Conservation (phyloP, 2,888 invertebrate species). For the Acanthosepion esculentum region DNA sequence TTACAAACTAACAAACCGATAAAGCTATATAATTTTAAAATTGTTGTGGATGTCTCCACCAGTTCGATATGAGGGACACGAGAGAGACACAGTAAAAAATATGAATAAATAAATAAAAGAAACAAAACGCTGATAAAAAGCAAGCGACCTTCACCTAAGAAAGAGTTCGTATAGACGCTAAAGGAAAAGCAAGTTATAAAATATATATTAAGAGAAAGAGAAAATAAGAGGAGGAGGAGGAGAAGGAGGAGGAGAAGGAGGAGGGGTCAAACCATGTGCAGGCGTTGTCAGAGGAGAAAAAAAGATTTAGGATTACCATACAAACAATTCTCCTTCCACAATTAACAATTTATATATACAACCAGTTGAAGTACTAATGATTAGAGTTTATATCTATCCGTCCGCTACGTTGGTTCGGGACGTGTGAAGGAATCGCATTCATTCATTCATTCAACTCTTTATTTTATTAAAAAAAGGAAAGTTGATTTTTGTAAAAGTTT, state of each 20-base stretch:
- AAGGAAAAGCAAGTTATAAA: neutral
- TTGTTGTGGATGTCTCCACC: too few species aligned
- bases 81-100: neutral
- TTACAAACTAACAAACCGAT: too few species aligned
- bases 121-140: neutral
- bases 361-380: neutral
- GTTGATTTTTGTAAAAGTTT: too few species aligned
- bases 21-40: too few species aligned
- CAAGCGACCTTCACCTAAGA: neutral
- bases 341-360: neutral
- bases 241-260: conserved; percentile 42
- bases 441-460: neutral
- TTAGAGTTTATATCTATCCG: neutral
- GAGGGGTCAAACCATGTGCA: neutral
- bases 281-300: neutral
- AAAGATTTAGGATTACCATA: neutral
- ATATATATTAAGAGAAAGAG: conserved; percentile 48
- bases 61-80: neutral
- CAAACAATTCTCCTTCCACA: neutral
- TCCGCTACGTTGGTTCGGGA: neutral
- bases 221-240: conserved; percentile 49
- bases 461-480: conserved; percentile 8
- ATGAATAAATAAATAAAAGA: neutral
- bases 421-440: neutral
- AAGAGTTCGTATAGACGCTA: neutral